A percentile compares a stretch with the other conserved stretches of the same genome.
Conservation (phyloP, 2,888 invertebrate species). For the Pseudanteris insignis region DNA sequence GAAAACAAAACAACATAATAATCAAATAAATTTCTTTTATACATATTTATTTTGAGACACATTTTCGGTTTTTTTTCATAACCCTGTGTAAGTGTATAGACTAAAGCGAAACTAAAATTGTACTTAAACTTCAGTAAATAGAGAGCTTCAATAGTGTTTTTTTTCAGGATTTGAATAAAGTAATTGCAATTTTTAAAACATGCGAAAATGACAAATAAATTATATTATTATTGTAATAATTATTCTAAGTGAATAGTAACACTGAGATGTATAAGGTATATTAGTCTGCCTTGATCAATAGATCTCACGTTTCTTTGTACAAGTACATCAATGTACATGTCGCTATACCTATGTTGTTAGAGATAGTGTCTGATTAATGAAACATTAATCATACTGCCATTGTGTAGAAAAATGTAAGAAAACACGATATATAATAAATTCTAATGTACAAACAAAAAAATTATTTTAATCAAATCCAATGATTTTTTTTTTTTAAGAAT, state of each 20-base stretch:
- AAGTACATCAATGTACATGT: conserved; percentile 34
- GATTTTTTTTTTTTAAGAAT: conserved; percentile 1
- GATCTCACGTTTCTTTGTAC: conserved; percentile 42
- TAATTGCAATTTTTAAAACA: too few species aligned
- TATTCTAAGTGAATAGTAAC: background rate
- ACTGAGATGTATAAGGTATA: background rate
- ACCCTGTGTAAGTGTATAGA: too few species aligned
- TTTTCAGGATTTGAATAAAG: too few species aligned
- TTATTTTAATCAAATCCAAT: too few species aligned
- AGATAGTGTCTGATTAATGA: conserved; percentile 23
- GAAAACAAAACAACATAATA: too few species aligned
- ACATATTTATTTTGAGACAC: too few species aligned
- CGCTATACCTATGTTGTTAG: conserved; percentile 29
- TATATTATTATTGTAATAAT: background rate
- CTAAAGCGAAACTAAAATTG: too few species aligned
- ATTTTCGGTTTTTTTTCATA: too few species aligned
- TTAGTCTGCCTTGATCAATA: conserved; percentile 23
- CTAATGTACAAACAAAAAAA: conserved; percentile 28
- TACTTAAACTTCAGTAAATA: too few species aligned
- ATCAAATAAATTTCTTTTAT: too few species aligned
- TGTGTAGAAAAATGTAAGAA: conserved; percentile 39
- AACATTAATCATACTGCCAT: conserved; percentile 35
- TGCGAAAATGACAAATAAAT: background rate
- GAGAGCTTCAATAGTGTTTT: too few species aligned
- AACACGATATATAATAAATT: conserved; percentile 22